Conservation (phyloP, 2,888 invertebrate species). For the Caenorhabditis plicata region DNA sequence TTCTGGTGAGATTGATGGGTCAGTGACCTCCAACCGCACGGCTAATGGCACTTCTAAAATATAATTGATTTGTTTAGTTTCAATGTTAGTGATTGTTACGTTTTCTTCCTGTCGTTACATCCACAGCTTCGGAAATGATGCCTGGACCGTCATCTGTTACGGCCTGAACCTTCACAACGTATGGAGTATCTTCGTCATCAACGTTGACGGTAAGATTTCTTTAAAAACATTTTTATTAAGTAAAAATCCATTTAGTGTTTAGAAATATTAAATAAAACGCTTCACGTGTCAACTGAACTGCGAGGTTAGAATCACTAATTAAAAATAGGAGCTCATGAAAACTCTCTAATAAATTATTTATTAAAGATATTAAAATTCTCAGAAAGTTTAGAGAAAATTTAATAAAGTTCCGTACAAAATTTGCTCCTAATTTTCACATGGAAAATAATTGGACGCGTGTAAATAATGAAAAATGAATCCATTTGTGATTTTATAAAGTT, state of each 20-base stretch:
- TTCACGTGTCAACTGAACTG: too few species aligned
- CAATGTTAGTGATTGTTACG: conserved; percentile 33
- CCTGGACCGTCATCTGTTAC: conserved; percentile 61
- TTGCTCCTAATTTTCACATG: too few species aligned
- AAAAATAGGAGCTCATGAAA: not conserved
- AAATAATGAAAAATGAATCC: too few species aligned
- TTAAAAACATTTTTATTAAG: conserved; percentile 1
- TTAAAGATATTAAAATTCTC: not conserved
- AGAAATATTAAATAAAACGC: too few species aligned
- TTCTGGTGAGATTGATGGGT: conserved; percentile 39
- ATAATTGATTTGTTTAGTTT: not conserved
- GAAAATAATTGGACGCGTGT: too few species aligned
- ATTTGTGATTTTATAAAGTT: too few species aligned
- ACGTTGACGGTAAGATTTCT: conserved; percentile 42
- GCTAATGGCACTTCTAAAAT: conserved; percentile 60
- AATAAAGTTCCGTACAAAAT: too few species aligned
- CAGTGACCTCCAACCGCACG: conserved; percentile 54
- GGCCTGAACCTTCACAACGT: conserved; percentile 54
- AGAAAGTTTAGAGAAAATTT: too few species aligned
- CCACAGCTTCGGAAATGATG: conserved; percentile 62
- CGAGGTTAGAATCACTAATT: not conserved
- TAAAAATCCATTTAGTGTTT: not conserved
- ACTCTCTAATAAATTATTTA: not conserved
- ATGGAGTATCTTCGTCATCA: conserved; percentile 62
- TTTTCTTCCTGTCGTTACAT: conserved; percentile 63